Conservation (phyloP, 2,888 invertebrate species). For the Drosophila anomalata region DNA sequence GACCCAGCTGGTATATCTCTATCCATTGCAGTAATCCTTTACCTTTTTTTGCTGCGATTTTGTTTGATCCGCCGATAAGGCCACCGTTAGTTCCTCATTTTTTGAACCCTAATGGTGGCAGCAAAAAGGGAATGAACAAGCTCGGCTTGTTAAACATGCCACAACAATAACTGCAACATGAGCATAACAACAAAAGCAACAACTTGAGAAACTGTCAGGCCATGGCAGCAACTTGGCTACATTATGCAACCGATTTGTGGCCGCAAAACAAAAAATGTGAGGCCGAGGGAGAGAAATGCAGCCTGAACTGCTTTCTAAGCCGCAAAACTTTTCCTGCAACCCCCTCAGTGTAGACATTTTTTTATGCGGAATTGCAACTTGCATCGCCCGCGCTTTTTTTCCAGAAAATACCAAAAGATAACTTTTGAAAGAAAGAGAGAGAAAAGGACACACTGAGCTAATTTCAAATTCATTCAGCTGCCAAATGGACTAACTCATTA, state of each 20-base stretch:
- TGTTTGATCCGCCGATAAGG: conserved; percentile 7
- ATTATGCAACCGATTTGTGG: conserved; percentile 72
- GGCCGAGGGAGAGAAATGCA: conserved; percentile 34
- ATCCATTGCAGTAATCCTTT: not conserved
- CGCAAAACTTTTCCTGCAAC: conserved; percentile 38
- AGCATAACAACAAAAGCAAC: conserved; percentile 53
- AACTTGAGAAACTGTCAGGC: conserved; percentile 62
- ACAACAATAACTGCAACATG: conserved; percentile 75
- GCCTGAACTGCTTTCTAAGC: conserved; percentile 65
- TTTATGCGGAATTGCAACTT: conserved; percentile 38
- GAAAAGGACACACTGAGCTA: conserved; percentile 63
- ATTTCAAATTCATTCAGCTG: conserved; percentile 76
- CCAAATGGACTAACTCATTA: conserved; percentile 69
- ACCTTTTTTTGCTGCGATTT: conserved; percentile 1
- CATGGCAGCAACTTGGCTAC: conserved; percentile 60
- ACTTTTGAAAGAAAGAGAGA: conserved; percentile 20
- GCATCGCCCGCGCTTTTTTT: conserved; percentile 32
- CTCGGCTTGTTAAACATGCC: conserved; percentile 47
- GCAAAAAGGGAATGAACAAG: conserved; percentile 58
- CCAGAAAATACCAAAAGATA: conserved; percentile 3
- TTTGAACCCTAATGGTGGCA: conserved; percentile 34
- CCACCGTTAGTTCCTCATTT: conserved; percentile 18
- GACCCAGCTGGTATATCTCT: conserved; percentile 37
- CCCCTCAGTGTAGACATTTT: conserved; percentile 14
- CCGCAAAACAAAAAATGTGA: conserved; percentile 34